Base-by-base conservation (phyloP, 2,888 invertebrate genomes). In the Rambutsinella grinnellia region DNA sequence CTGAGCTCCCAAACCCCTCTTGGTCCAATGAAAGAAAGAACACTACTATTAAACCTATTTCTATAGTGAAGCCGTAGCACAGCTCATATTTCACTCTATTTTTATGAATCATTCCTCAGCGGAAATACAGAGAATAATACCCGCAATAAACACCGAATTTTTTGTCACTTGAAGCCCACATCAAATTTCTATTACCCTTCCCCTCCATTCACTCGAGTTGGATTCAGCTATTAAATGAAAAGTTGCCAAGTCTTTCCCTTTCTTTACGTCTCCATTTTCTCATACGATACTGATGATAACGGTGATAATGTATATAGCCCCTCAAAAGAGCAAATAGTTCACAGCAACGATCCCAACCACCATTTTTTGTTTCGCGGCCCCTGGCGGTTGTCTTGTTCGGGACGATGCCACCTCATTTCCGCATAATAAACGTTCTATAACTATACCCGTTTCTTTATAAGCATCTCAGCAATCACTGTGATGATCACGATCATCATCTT, bases 211-310 rank as follows among this genome's bases (percentile, higher is more conserved):
- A n/a, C n/a, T n/a, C n/a, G n/a, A n/a, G n/a, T n/a, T n/a, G n/a
- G n/a, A n/a, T n/a, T n/a, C n/a, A n/a, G n/a, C 60, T 57, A 60
- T 60, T 68, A 62, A 63, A 49, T 71, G 70, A 62, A 70, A 70
- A 62, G 57, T 49, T 72, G 65, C 63, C 71, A 72, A 72, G 56
- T 65, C 19, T 47, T 27, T 28, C 57, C 3, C 28, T 36, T 17
- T 51, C 17, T 58, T 47, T 47, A 53, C 71, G 56, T 65, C 71
- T 71, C 58, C 57, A 63, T 71, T 51, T 57, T 28, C 23, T 27
- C 24, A n/a, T n/a, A n/a, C n/a, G n/a, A n/a, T n/a, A n/a, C n/a
- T n/a, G n/a, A 13, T 62, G 23, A 49, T 49, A 36, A 68, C 62
- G 70, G 54, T 27, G 56, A 60, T 70, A 49, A 19, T 17, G 61